Conservation (phyloP, 2,797 vertebrate genomes). For the Morelia viridis region DNA sequence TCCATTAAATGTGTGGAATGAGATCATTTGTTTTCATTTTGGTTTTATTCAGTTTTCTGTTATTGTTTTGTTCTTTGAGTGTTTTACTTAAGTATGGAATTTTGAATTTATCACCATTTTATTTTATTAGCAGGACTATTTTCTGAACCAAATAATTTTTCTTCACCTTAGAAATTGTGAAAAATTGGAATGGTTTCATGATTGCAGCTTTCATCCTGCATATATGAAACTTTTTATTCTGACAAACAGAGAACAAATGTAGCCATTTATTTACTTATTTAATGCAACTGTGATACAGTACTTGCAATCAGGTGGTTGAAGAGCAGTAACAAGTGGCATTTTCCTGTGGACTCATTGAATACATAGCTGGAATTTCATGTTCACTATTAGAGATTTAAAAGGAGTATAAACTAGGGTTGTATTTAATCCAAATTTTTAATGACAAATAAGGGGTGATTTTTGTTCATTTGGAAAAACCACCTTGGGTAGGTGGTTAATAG, state of each 20-base stretch:
- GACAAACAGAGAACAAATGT: neutral
- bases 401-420: neutral
- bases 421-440: neutral
- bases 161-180: neutral
- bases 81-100: neutral
- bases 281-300: neutral
- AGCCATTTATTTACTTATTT: neutral
- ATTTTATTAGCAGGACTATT: neutral
- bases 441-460: neutral
- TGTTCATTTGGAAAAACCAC: neutral
- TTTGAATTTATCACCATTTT: neutral
- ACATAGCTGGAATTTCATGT: neutral
- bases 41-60: constrained; percentile 1
- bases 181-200: neutral
- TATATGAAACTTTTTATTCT: neutral
- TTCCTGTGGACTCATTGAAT: neutral
- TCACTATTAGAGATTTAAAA: neutral
- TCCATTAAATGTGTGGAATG: constrained; percentile 56
- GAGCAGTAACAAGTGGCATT: neutral
- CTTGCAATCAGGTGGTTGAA: neutral
- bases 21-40: constrained; percentile 29
- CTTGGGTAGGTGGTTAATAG: neutral
- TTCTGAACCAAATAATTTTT: neutral
- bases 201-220: neutral
- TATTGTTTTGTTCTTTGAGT: constrained; percentile 2